Evolutionary conservation across 1,140 invertebrate species (phyloP).

Genomic region (Trichomalopsis sarcophagae): DNA sequence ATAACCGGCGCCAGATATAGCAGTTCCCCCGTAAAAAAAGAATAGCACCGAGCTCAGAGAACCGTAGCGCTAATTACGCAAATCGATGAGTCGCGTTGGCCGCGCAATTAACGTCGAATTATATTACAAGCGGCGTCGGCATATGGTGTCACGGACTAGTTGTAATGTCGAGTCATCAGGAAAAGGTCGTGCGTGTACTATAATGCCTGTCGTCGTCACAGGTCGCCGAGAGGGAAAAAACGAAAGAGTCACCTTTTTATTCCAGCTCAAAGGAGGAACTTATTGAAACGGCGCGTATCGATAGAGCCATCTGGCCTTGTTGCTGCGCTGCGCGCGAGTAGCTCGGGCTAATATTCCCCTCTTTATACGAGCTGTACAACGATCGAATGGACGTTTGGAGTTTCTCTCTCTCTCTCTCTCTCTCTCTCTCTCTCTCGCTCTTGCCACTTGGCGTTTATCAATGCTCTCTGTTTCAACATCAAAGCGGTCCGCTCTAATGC

Average conservation of each 20-base stretch:
- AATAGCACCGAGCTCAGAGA: background rate
- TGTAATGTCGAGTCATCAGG: constrained; percentile 27
- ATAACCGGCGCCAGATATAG: background rate
- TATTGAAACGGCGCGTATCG: constrained; percentile 43
- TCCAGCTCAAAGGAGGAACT: constrained; percentile 43
- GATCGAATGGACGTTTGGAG: constrained; percentile 39
- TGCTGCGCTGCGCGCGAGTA: background rate
- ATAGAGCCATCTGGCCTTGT: constrained; percentile 46
- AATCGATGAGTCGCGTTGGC: constrained; percentile 3
- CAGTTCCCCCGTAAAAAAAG: background rate
- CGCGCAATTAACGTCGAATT: constrained; percentile 17
- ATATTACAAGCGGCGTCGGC: background rate
- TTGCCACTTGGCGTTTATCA: constrained; percentile 58
- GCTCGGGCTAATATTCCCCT: constrained; percentile 45
- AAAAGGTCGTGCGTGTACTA: background rate
- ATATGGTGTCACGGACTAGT: constrained; percentile 35
- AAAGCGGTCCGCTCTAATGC: constrained; percentile 58
- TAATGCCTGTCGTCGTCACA: background rate
- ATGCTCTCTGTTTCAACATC: constrained; percentile 60
- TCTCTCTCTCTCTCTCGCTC: background rate
- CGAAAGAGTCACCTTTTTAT: constrained; percentile 40
- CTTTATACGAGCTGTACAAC: constrained; percentile 27
- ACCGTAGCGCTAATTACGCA: constrained; percentile 2
- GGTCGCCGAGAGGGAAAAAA: background rate
- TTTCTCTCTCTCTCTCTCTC: background rate